Evolutionary conservation across 2,113 vertebrate species (phyloP).

Genomic region (Pangasianodon hypophthalmus): DNA sequence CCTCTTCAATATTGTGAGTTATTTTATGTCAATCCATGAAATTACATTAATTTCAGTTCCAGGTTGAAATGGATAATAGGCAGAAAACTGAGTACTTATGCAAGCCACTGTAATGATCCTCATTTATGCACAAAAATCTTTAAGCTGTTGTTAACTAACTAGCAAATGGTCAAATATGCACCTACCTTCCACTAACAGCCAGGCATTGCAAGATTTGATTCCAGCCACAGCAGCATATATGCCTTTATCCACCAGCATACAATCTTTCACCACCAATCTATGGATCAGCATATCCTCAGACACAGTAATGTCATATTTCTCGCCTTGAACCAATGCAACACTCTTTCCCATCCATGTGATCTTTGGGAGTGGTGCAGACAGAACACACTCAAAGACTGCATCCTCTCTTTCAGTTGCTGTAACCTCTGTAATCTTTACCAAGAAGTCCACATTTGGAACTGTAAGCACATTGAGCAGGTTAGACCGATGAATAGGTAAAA

Average conservation of each 20-base stretch:
- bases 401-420: constrained; percentile 75
- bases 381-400: constrained; percentile 75
- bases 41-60: background rate
- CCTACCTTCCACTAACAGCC: constrained; percentile 86
- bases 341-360: constrained; percentile 80
- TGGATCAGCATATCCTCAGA: constrained; percentile 83
- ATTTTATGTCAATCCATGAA: background rate
- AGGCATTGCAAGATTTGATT: constrained; percentile 77
- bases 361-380: constrained; percentile 71
- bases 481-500: background rate
- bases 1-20: background rate
- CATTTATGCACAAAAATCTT: background rate
- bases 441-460: constrained; percentile 79
- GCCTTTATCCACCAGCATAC: constrained; percentile 76
- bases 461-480: constrained; percentile 15
- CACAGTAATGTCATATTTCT: constrained; percentile 77
- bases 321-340: constrained; percentile 63
- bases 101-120: background rate
- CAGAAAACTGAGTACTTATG: background rate
- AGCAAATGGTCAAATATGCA: constrained; percentile 14
- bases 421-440: constrained; percentile 72
- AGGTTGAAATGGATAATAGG: background rate
- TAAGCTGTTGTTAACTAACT: background rate
- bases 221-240: constrained; percentile 79
- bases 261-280: constrained; percentile 75